Percentiles rank a stretch among this genome's conserved stretches.
Evolutionary conservation across 1,140 invertebrate species (phyloP).

Genomic region (Pinna nobilis): DNA sequence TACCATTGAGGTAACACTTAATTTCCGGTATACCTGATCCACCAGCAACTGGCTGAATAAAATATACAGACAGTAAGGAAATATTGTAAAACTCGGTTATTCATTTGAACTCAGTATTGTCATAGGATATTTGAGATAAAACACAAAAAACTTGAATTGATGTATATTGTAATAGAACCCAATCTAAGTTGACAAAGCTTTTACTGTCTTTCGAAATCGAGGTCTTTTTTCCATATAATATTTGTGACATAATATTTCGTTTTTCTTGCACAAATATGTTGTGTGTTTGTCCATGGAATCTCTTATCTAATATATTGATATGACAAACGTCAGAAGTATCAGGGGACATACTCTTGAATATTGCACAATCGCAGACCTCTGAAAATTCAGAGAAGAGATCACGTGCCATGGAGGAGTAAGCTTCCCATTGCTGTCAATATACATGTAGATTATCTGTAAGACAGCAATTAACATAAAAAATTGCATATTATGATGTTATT

Average conservation of each 20-base stretch:
- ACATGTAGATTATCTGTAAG: background rate
- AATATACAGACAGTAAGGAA: background rate
- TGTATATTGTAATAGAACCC: background rate
- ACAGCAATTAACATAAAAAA: background rate
- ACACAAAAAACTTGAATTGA: background rate
- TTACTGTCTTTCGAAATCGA: background rate
- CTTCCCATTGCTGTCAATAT: background rate
- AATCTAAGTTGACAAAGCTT: background rate
- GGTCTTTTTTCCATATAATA: background rate
- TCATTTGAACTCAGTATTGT: background rate
- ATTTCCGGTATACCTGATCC: constrained; percentile 99
- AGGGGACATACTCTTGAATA: background rate
- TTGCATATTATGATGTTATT: background rate
- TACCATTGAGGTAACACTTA: constrained; percentile 98
- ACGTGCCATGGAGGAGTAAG: too few relatives aligned
- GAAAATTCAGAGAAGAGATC: too few relatives aligned
- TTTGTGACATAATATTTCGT: too few relatives aligned
- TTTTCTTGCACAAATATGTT: too few relatives aligned
- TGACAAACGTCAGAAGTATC: background rate
- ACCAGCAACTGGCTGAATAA: constrained; percentile 86
- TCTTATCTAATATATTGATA: background rate
- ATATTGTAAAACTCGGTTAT: background rate
- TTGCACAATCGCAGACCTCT: too few relatives aligned
- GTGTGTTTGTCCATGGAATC: too few relatives aligned
- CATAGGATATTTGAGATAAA: background rate